phyloP scores from a whole-genome alignment of 1,140 invertebrate genomes.

The Pseudomyrmex flavicornis region DNA sequence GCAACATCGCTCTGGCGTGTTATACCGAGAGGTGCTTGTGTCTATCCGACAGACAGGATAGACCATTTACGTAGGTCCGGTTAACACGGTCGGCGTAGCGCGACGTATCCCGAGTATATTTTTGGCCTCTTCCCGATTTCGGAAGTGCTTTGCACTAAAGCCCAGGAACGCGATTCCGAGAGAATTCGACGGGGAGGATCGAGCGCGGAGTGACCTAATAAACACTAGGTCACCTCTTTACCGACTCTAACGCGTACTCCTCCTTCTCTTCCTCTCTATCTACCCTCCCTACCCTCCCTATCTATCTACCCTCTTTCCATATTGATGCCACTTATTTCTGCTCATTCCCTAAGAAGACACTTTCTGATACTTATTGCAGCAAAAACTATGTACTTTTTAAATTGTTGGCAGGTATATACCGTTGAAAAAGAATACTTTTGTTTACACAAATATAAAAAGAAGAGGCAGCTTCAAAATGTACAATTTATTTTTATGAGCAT shows the following conservation, averaged over 20 bases:
- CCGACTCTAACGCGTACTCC: conserved; percentile 9
- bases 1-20: conserved; percentile 75
- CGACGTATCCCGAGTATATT: neutral
- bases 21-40: conserved; percentile 61
- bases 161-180: conserved; percentile 37
- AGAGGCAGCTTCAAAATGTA: too few species aligned
- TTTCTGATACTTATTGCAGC: too few species aligned
- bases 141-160: conserved; percentile 1
- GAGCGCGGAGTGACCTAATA: conserved; percentile 61
- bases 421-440: too few species aligned
- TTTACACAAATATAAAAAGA: too few species aligned
- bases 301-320: neutral
- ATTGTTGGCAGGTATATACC: too few species aligned
- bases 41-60: conserved; percentile 64
- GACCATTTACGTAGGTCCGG: neutral
- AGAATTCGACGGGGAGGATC: conserved; percentile 34
- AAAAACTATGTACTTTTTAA: too few species aligned
- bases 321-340: neutral
- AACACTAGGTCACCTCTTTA: conserved; percentile 66
- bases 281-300: neutral
- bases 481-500: too few species aligned
- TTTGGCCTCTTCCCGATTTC: conserved; percentile 3
- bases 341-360: too few species aligned
- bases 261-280: neutral
- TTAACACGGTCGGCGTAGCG: neutral